phyloP scores from a whole-genome alignment of 1,140 invertebrate genomes.

The Drosophila kepulauana region DNA sequence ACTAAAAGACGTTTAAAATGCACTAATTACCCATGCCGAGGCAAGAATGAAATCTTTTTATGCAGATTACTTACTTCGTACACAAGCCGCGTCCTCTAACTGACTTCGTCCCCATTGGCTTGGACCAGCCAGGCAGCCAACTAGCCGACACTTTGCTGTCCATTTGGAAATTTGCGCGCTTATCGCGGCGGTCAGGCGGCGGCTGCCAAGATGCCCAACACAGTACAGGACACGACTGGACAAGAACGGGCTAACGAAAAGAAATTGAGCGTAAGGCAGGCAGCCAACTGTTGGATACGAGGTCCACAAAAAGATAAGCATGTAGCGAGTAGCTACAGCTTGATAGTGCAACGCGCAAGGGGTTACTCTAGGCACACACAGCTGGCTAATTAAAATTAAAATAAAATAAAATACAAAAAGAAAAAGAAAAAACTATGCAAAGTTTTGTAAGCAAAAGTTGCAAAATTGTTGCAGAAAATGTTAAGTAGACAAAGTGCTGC shows the following conservation, averaged over 20 bases:
- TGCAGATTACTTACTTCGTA: constrained; percentile 69
- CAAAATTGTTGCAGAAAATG: constrained; percentile 48
- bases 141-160: constrained; percentile 75
- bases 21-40: constrained; percentile 81
- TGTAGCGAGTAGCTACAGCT: constrained; percentile 1
- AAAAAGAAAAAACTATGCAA: constrained; percentile 54
- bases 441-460: constrained; percentile 66
- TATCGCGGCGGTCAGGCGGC: constrained; percentile 68
- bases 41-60: constrained; percentile 66
- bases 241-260: constrained; percentile 27
- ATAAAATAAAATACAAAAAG: no score
- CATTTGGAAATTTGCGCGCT: constrained; percentile 82
- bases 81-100: constrained; percentile 19
- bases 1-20: constrained; percentile 83
- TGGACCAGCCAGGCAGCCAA: not conserved
- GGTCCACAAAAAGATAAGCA: constrained; percentile 46
- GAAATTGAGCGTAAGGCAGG: constrained; percentile 82
- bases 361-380: constrained; percentile 35
- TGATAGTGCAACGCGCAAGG: not conserved
- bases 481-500: constrained; percentile 55
- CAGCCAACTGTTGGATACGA: constrained; percentile 57
- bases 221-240: constrained; percentile 48
- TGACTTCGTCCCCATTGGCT: not conserved
- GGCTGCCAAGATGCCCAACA: constrained; percentile 61
- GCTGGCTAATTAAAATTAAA: constrained; percentile 78